Evolutionary conservation across 92 coral and sea anemone genomes (phyloP).

Genomic region (Porites evermanni): DNA sequence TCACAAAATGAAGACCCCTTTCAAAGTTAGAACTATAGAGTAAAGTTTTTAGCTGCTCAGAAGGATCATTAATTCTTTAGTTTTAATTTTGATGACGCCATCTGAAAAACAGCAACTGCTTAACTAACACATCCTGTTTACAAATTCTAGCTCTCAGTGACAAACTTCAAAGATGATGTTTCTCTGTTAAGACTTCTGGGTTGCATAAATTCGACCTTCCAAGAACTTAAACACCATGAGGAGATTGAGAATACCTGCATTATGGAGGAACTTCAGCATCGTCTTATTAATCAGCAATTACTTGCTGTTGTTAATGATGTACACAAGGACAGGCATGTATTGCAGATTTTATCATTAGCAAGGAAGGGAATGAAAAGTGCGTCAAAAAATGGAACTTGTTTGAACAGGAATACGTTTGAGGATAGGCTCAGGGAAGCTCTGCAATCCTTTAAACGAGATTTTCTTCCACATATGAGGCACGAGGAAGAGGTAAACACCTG

Average conservation of each 20-base stretch:
- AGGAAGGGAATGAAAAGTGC: slow-evolving; percentile 84
- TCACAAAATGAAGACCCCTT: too few relatives aligned
- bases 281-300: slow-evolving; percentile 83
- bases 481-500: slow-evolving; percentile 83
- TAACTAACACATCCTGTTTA: background rate
- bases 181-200: slow-evolving; percentile 82
- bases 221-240: slow-evolving; percentile 96
- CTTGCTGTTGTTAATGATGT: slow-evolving; percentile 80
- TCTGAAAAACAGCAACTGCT: background rate
- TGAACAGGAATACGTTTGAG: slow-evolving; percentile 78
- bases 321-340: slow-evolving; percentile 92
- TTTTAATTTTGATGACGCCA: too few relatives aligned
- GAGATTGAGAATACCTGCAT: slow-evolving; percentile 96
- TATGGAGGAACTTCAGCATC: slow-evolving; percentile 81
- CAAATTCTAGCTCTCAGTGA: slow-evolving; percentile 76
- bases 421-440: slow-evolving; percentile 83
- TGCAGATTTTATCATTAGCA: slow-evolving; percentile 79
- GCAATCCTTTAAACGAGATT: slow-evolving; percentile 89
- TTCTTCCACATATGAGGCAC: slow-evolving; percentile 95
- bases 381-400: slow-evolving; percentile 69
- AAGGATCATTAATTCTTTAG: too few relatives aligned
- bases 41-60: too few relatives aligned
- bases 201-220: slow-evolving; percentile 80
- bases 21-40: too few relatives aligned
- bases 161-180: slow-evolving; percentile 85